A percentile compares a stretch with the other conserved stretches of the same genome.
These are phyloP conservation scores for Pampusana beccarii DNA, from an alignment of 2,113 vertebrate genomes.

Conservation along the genomic window DNA sequence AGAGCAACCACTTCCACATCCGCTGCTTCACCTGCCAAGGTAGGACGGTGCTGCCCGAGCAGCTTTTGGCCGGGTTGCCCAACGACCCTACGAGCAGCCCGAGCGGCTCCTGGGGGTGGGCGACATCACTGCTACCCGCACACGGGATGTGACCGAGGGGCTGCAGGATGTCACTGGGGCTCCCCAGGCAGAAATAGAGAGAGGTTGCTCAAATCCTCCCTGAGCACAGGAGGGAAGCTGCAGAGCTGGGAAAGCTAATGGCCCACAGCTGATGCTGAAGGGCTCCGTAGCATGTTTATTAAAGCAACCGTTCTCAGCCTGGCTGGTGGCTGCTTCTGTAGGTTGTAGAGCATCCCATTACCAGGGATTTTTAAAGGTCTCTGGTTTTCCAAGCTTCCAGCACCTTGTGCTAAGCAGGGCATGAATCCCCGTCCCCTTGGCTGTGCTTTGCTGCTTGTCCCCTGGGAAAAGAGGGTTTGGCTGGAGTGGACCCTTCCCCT, in stretches of 20 bases:
- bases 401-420: neutral
- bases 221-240: neutral
- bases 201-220: neutral
- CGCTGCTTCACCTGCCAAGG: conserved; percentile 99
- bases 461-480: neutral
- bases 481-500: neutral
- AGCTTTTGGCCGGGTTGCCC: neutral
- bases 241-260: neutral
- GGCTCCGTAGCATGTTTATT: neutral
- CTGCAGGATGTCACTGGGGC: neutral
- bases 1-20: conserved; percentile 97
- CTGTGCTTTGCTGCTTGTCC: neutral
- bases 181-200: neutral
- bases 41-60: conserved; percentile 29
- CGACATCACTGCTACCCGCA: neutral
- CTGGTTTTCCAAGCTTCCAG: neutral
- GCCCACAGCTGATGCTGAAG: neutral
- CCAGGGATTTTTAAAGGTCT: neutral
- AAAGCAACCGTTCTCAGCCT: neutral
- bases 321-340: neutral
- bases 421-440: neutral
- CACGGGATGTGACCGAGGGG: neutral
- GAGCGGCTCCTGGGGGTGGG: neutral
- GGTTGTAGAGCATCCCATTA: neutral
- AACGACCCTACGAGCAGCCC: neutral